Conservation (phyloP, 2,888 invertebrate genomes). For the Meandrusa payeni region DNA sequence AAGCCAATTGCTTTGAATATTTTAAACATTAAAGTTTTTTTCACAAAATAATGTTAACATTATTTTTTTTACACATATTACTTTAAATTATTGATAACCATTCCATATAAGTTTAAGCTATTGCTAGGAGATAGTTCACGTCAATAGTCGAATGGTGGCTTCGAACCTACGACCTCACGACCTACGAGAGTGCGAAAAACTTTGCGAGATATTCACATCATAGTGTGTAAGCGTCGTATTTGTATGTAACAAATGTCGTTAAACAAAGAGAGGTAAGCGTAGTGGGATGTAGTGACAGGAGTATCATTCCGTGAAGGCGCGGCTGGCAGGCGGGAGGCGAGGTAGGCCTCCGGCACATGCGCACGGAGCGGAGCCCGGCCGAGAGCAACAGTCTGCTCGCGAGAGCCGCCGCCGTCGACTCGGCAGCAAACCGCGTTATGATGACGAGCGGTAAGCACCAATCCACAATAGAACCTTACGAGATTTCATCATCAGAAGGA, state of each 20-base stretch:
- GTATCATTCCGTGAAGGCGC: constrained; percentile 31
- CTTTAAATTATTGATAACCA: too few species aligned
- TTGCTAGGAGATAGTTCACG: too few species aligned
- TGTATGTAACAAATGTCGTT: constrained; percentile 25
- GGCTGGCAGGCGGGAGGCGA: constrained; percentile 30
- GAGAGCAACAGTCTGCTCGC: constrained; percentile 76
- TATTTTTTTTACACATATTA: too few species aligned
- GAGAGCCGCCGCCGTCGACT: constrained; percentile 63
- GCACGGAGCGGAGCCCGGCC: constrained; percentile 66
- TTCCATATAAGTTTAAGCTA: too few species aligned
- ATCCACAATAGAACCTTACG: constrained; percentile 34
- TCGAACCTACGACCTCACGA: too few species aligned
- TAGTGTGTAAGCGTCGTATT: too few species aligned
- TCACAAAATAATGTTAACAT: too few species aligned
- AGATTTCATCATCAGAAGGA: constrained; percentile 28
- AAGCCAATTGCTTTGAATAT: too few species aligned
- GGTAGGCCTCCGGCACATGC: constrained; percentile 41
- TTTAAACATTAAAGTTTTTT: too few species aligned
- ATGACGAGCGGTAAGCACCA: constrained; percentile 71
- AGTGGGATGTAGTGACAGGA: constrained; percentile 37
- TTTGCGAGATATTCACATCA: too few species aligned
- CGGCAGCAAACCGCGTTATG: constrained; percentile 53
- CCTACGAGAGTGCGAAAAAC: too few species aligned
- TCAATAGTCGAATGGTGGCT: too few species aligned
- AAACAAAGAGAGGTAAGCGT: constrained; percentile 54